Evolutionary conservation across 2,797 vertebrate genomes (phyloP), one percentile per base, ranked within the genome.

Genomic region (Benthosema pterotum): DNA sequence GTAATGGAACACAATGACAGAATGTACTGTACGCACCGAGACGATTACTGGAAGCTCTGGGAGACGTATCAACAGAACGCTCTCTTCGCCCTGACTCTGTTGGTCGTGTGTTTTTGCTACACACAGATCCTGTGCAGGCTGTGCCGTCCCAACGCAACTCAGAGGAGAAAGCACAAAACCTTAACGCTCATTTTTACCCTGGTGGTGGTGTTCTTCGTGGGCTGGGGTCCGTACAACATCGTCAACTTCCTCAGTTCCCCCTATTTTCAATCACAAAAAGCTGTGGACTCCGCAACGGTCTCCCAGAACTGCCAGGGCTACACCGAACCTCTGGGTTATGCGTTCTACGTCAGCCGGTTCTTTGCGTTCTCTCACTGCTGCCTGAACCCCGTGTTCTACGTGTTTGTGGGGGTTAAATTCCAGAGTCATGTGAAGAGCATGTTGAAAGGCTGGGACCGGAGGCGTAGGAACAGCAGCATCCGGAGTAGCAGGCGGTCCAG

Each of bases 301-400:
- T 2, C 9, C 0, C 0, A 14, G 0, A 9, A 5, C 0, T 99
- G 97, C 17, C 0, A 78, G 1, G 0, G 60, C 0, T 2, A 13
- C 2, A 61, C 0, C 9, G 84, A 66, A 4, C 52, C 17, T 0
- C 22, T 93, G 9, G 80, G 73, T 3, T 90, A 93, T 0, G 89
- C 89, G 11, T 74, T 93, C 51, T 73, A 90, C 38, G 25, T 97
- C 65, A 91, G 90, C 64, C 91, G 92, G 4, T 73, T 93, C 15
- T 51, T 97, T 16, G 96, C 96, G 14, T 97, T 94, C 76, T 95
- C 92, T 1, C 96, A 99, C 74, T 99, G 96, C 78, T 97, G 94
- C 79, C 90, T 99, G 18, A 97, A 99, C 77, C 97, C 97, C 0
- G 85, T 99, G 52, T 94, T 99, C 84, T 99, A 98, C 0, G 95